A percentile compares a stretch with the other conserved stretches of the same genome.
Conservation (phyloP, 2,797 vertebrate species). For the Epinephelus malabaricus region DNA sequence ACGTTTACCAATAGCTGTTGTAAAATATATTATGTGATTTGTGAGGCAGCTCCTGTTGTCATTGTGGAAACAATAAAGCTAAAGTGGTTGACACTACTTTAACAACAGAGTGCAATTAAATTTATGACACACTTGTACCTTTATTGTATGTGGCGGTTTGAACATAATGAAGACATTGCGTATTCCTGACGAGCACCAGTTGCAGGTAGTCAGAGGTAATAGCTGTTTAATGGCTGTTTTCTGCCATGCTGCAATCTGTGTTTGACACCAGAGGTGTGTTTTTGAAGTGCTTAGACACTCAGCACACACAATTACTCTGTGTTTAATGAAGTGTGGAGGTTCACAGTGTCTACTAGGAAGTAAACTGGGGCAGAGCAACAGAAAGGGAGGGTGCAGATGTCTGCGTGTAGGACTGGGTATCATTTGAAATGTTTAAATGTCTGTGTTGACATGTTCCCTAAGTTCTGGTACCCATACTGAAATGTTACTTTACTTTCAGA, state of each 20-base stretch:
- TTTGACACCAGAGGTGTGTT: conserved; percentile 69
- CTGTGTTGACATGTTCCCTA: neutral
- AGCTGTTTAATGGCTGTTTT: conserved; percentile 70
- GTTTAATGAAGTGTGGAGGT: conserved; percentile 71
- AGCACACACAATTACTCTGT: conserved; percentile 62
- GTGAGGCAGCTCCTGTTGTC: neutral
- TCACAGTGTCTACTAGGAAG: conserved; percentile 54
- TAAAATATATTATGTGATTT: conserved; percentile 5
- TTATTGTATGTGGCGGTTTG: conserved; percentile 22
- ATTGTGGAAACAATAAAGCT: conserved; percentile 9
- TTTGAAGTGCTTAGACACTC: conserved; percentile 67
- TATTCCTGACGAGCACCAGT: conserved; percentile 43
- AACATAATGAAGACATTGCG: conserved; percentile 57
- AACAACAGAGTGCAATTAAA: neutral
- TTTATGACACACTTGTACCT: conserved; percentile 4
- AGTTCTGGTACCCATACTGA: neutral
- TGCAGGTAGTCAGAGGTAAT: conserved; percentile 63
- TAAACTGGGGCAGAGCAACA: conserved; percentile 61
- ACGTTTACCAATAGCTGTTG: neutral
- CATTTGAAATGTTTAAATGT: conserved; percentile 25
- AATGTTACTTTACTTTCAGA: neutral
- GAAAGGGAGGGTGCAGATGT: conserved; percentile 35
- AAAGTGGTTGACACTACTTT: neutral
- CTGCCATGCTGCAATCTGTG: conserved; percentile 54
- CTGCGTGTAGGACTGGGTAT: conserved; percentile 15